Percentiles rank a stretch among this genome's conserved stretches.
phyloP scores from a whole-genome alignment of 2,113 vertebrate species.

The Menura novaehollandiae region DNA sequence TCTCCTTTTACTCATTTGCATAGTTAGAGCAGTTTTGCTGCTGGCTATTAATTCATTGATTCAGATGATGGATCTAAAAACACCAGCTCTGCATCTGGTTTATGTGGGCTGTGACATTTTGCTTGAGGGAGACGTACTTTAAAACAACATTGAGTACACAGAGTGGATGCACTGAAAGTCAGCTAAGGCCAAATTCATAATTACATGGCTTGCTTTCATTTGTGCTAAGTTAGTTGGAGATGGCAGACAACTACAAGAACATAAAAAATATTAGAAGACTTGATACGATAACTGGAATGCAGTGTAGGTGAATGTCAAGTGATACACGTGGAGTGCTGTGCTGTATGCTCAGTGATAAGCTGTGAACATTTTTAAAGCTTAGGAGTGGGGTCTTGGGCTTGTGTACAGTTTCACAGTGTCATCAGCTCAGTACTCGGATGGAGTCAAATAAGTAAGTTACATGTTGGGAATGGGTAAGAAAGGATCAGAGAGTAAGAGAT shows the following conservation, averaged over 20 bases:
- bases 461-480: background rate
- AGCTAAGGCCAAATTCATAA: background rate
- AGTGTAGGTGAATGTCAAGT: background rate
- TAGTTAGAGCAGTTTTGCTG: background rate
- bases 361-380: background rate
- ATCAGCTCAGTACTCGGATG: background rate
- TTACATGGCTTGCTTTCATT: background rate
- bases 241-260: background rate
- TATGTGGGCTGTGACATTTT: slow-evolving; percentile 6
- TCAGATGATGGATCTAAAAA: background rate
- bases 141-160: background rate
- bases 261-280: background rate
- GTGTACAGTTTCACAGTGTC: background rate
- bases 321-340: rapidly evolving
- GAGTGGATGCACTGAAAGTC: background rate
- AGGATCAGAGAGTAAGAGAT: background rate
- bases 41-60: background rate
- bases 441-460: background rate
- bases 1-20: background rate
- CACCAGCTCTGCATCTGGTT: background rate
- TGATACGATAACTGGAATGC: background rate
- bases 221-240: background rate
- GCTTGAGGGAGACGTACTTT: background rate
- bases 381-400: background rate
- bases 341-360: background rate